A percentile compares a stretch with the other conserved stretches of the same genome.
These are phyloP conservation scores for Tetranychus piercei DNA, from an alignment of 2,888 invertebrate genomes.

Conservation along the genomic window DNA sequence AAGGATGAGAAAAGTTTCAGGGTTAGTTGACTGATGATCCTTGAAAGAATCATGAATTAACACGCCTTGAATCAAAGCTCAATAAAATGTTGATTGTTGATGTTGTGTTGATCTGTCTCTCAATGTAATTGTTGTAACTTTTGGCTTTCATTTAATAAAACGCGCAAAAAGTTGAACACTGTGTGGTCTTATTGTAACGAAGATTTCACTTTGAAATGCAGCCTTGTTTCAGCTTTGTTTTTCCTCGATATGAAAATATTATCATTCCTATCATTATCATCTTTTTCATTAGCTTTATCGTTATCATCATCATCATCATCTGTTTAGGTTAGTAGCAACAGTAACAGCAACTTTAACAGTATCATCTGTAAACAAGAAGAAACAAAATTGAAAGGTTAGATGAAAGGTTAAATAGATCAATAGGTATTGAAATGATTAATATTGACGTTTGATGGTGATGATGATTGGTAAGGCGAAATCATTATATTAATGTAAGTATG, in stretches of 20 bases:
- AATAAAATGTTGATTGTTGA: background rate
- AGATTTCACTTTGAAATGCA: too few relatives aligned
- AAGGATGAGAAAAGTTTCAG: background rate
- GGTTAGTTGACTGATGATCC: background rate
- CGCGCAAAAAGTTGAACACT: too few relatives aligned
- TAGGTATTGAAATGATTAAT: background rate
- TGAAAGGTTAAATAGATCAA: background rate
- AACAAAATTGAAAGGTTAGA: background rate
- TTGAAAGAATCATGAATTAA: slow-evolving; percentile 1
- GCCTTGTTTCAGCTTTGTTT: too few relatives aligned
- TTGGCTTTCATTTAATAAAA: too few relatives aligned
- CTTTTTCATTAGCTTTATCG: background rate
- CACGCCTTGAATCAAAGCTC: background rate
- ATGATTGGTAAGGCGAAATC: background rate
- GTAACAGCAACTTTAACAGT: too few relatives aligned
- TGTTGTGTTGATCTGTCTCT: background rate
- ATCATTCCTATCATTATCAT: too few relatives aligned
- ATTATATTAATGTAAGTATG: background rate
- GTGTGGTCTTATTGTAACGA: too few relatives aligned
- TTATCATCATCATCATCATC: background rate
- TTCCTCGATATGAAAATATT: too few relatives aligned
- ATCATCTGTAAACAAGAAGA: too few relatives aligned
- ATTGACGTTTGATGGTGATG: background rate
- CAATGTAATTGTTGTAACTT: background rate
- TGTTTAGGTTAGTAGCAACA: background rate